Conservation (phyloP, 1,140 invertebrate genomes). For the Drosophila micromelanica region DNA sequence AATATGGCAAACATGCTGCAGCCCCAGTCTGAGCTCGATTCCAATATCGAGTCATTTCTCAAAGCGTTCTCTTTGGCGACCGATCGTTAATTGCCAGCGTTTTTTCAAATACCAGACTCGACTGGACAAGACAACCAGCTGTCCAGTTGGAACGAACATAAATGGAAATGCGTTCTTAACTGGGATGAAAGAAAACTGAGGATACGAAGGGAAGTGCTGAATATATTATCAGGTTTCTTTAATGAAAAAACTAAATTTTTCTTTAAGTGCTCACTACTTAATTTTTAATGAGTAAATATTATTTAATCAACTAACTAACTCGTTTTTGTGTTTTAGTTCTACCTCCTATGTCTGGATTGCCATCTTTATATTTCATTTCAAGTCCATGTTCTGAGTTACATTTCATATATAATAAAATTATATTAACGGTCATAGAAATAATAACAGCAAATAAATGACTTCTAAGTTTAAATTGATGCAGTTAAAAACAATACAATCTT, state of each 20-base stretch:
- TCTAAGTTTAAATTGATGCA: too few relatives aligned
- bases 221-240: background rate
- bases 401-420: too few relatives aligned
- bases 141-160: conserved; percentile 41
- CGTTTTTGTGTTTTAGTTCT: too few relatives aligned
- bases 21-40: conserved; percentile 13
- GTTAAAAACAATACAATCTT: too few relatives aligned
- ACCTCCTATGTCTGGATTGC: too few relatives aligned
- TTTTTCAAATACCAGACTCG: conserved; percentile 17
- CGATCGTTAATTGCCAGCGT: conserved; percentile 67
- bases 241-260: background rate
- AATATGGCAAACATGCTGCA: conserved; percentile 58
- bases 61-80: conserved; percentile 27
- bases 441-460: too few relatives aligned
- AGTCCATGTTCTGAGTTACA: too few relatives aligned
- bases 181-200: background rate
- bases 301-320: too few relatives aligned
- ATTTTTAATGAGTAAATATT: too few relatives aligned
- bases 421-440: too few relatives aligned
- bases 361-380: too few relatives aligned
- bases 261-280: too few relatives aligned
- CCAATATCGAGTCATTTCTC: conserved; percentile 24
- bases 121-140: conserved; percentile 26
- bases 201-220: background rate
- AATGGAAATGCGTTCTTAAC: conserved; percentile 36